Conservation (phyloP, 2,113 vertebrate species). For the Corythaixoides concolor region DNA sequence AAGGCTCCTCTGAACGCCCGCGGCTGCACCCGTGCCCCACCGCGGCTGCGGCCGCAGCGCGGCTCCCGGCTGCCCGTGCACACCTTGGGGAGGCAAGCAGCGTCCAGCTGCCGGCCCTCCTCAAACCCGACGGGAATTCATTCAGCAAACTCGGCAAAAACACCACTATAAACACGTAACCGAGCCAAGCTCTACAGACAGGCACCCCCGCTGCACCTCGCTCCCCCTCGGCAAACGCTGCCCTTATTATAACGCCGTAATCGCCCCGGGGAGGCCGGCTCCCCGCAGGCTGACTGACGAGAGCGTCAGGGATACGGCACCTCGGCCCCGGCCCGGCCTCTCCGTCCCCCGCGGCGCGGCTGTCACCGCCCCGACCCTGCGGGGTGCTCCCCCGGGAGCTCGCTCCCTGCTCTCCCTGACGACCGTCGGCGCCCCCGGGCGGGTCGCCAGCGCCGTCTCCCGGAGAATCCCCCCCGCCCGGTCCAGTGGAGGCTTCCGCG, state of each 20-base stretch:
- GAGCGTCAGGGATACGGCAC: background rate
- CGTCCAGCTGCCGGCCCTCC: background rate
- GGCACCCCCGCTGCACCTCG: background rate
- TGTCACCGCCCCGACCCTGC: background rate
- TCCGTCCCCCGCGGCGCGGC: background rate
- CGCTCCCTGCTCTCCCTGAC: background rate
- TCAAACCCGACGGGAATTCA: accelerated
- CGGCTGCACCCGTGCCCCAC: accelerated
- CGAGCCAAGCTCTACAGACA: accelerated
- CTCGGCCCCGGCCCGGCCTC: no score
- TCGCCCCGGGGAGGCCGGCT: no score
- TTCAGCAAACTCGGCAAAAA: accelerated
- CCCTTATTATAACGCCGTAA: accelerated
- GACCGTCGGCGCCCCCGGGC: no score
- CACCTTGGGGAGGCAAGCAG: background rate
- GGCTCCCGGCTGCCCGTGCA: no score
- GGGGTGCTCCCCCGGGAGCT: background rate
- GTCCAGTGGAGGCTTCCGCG: no score
- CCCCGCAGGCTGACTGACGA: no score
- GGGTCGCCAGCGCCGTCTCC: background rate
- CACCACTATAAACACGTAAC: accelerated
- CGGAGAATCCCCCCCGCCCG: no score
- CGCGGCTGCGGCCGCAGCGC: background rate
- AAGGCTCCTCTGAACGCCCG: background rate
- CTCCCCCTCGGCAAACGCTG: background rate